Base-by-base conservation (phyloP, 92 coral and sea anemone genomes). In the Chrysogorgia sp. region DNA sequence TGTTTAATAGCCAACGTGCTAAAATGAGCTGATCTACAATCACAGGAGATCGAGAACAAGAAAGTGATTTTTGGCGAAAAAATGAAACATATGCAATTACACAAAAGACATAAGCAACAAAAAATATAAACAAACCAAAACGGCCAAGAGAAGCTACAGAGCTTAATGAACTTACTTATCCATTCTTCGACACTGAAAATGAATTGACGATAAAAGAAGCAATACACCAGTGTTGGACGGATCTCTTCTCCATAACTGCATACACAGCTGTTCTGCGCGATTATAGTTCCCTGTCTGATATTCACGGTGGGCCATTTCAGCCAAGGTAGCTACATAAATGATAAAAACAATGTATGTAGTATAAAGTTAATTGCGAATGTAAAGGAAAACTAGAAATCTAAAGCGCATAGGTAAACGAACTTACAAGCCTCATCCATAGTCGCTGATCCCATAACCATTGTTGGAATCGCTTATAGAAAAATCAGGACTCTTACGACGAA, bases 401-500 rank as follows among this genome's bases (percentile, higher is more conserved):
- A 71, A 45, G 32, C 50, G 40, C 37, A 60, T 12, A 49, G 60
- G 67, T 57, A 19, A 10, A 60, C 40, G 63, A 69, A 40, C 99
- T 82, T 67, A 96, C 99, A 87, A 63, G 97, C 90, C 78, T 96
- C 97, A 58, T 96, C 99, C 78, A 91, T 67, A 84, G 92, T 89
- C 79, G 90, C 86, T 76, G 99, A 92, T 77, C 99, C 99, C 99
- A 96, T 96, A 88, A 91, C 99, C 99, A 96, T 96, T 90, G 80
- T 88, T 86, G 87, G 79, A 47, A 79, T 35, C 48, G 86, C 61
- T 81, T 77, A 72, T 66, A 71, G 79, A 87, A 88, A 87, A 81
- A 84, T 70, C 85, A 87, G 85, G 80, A 88, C 77, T 84, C 82
- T 88, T 83, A 75, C 88, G 75, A 53, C 63, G 80, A 85, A 88